Percentiles rank a stretch among this genome's conserved stretches.
Evolutionary conservation across 2,888 invertebrate species (phyloP).

Genomic region (Ischnura elegans): DNA sequence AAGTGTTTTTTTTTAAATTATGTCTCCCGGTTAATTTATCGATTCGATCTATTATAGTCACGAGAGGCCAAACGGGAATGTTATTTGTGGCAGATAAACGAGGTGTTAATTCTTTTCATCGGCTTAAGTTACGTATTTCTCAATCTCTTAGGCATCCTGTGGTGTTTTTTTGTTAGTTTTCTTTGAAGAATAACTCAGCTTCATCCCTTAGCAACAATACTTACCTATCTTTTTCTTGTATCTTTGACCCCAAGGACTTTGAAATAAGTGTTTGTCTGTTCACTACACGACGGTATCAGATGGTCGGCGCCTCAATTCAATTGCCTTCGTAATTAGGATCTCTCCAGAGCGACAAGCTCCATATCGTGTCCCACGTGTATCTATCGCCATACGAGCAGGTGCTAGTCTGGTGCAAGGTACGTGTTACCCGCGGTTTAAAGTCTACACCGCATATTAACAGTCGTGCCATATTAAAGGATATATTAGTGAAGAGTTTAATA

Average conservation of each 20-base stretch:
- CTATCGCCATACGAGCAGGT: too few relatives aligned
- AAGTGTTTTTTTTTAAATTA: too few relatives aligned
- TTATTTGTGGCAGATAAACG: too few relatives aligned
- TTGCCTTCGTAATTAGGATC: conserved; percentile 14
- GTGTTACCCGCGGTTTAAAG: neutral
- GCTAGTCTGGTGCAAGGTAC: neutral
- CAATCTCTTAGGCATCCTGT: too few relatives aligned
- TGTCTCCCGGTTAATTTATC: too few relatives aligned
- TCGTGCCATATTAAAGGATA: too few relatives aligned
- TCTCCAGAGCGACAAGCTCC: conserved; percentile 15
- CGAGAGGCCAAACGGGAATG: too few relatives aligned
- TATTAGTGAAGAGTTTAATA: too few relatives aligned
- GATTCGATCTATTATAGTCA: too few relatives aligned
- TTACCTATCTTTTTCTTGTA: neutral
- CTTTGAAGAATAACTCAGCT: neutral
- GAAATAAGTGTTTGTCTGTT: neutral
- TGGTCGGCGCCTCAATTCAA: neutral
- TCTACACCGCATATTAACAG: too few relatives aligned
- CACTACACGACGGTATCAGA: neutral
- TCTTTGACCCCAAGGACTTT: neutral
- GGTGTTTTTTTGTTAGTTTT: neutral
- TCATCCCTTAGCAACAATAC: neutral
- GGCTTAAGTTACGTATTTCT: too few relatives aligned
- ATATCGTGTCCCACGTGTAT: neutral
- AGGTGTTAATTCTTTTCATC: too few relatives aligned